Percentiles rank a stretch among this genome's conserved stretches.
These are phyloP conservation scores for Oxycera nigricornis DNA, from an alignment of 2,888 invertebrate genomes.

Conservation along the genomic window DNA sequence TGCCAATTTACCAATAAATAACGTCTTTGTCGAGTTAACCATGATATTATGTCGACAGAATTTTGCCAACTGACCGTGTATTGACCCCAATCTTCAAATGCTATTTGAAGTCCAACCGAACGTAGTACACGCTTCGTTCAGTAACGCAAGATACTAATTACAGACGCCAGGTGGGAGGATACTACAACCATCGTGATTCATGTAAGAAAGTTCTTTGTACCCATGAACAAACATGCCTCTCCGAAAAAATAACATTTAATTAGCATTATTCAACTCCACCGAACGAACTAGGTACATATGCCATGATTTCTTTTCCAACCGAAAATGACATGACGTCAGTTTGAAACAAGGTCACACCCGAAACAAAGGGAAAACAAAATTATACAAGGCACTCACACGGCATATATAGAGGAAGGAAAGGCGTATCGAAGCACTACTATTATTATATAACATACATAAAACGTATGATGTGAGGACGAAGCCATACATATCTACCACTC, in stretches of 20 bases:
- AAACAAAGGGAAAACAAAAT: slow-evolving; percentile 13
- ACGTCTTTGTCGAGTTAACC: too few relatives aligned
- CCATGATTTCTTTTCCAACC: slow-evolving; percentile 4
- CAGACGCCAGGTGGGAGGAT: background rate
- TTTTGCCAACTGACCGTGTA: too few relatives aligned
- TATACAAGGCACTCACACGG: background rate
- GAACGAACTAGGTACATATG: background rate
- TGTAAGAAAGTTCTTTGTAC: slow-evolving; percentile 15
- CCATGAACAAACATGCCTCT: background rate
- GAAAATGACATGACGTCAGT: slow-evolving; percentile 21
- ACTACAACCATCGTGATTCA: slow-evolving; percentile 12
- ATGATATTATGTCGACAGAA: too few relatives aligned
- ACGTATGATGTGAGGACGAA: slow-evolving; percentile 30
- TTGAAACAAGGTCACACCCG: slow-evolving; percentile 38
- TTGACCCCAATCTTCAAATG: background rate
- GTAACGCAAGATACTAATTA: slow-evolving; percentile 13
- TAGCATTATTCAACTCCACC: slow-evolving; percentile 16
- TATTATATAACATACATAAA: slow-evolving; percentile 32
- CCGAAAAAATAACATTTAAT: background rate
- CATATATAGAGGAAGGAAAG: background rate
- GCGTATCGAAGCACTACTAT: slow-evolving; percentile 27
- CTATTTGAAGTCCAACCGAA: background rate
- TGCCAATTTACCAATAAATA: too few relatives aligned
- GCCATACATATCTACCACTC: slow-evolving; percentile 46
- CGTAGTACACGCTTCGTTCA: background rate